A percentile compares a stretch with the other conserved stretches of the same genome.
phyloP scores from a whole-genome alignment of 1,140 invertebrate species.

The Lethocerus indicus region DNA sequence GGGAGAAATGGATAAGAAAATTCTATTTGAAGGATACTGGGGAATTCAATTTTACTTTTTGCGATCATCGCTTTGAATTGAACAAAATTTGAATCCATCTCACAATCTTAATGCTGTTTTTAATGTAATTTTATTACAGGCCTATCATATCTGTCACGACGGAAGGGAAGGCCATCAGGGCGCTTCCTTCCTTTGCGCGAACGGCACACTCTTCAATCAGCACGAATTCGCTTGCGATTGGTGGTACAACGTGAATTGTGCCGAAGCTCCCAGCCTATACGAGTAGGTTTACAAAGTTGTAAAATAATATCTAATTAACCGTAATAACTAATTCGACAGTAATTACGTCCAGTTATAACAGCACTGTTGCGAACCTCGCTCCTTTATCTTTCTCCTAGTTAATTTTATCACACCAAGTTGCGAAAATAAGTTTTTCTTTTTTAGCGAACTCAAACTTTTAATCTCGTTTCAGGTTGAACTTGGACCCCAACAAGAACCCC shows the following conservation, averaged over 20 bases:
- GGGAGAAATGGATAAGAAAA: no score
- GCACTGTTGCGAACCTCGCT: no score
- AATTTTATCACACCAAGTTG: neutral
- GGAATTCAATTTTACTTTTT: no score
- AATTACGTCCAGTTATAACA: no score
- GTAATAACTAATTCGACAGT: neutral
- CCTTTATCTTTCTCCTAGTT: neutral
- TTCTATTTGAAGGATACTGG: no score
- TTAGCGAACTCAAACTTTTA: constrained; percentile 15
- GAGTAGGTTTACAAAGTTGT: constrained; percentile 30
- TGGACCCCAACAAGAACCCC: constrained; percentile 60
- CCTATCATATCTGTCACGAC: constrained; percentile 69
- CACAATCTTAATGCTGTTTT: neutral
- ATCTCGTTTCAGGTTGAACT: constrained; percentile 41
- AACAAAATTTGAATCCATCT: neutral
- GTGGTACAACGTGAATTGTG: constrained; percentile 83
- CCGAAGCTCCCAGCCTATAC: constrained; percentile 42
- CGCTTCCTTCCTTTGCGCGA: constrained; percentile 67
- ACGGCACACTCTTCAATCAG: constrained; percentile 79
- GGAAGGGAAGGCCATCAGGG: constrained; percentile 64
- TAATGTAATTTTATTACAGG: constrained; percentile 29
- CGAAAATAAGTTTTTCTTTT: constrained; percentile 15
- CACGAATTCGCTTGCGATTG: constrained; percentile 76
- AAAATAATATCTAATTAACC: neutral
- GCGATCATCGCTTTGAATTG: no score